A percentile compares a stretch with the other conserved stretches of the same genome.
Evolutionary conservation across 2,113 vertebrate genomes (phyloP).

Genomic region (Pardalotus punctatus): DNA sequence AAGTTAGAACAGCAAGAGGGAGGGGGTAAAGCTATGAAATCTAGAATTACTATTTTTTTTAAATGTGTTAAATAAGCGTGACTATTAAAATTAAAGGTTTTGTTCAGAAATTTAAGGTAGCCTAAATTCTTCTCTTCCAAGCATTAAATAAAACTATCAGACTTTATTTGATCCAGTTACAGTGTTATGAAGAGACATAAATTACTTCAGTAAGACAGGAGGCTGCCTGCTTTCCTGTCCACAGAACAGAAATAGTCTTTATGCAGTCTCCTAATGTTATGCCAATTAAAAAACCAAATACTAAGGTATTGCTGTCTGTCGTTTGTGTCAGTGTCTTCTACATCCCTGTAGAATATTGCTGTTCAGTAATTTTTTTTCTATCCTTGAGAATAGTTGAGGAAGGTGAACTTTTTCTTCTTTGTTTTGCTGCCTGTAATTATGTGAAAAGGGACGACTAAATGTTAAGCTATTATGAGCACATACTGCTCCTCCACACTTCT

Average conservation of each 20-base stretch:
- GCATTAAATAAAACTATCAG: not conserved
- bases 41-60: slow-evolving; percentile 6
- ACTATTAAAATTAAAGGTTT: not conserved
- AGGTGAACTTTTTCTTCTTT: not conserved
- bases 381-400: not conserved
- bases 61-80: not conserved
- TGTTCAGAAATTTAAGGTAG: not conserved
- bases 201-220: not conserved
- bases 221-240: not conserved
- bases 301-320: not conserved
- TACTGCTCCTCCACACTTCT: not conserved
- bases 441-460: not conserved
- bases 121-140: not conserved
- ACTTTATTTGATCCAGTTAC: not conserved
- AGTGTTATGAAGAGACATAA: not conserved
- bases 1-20: slow-evolving; percentile 62
- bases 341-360: slow-evolving; percentile 10
- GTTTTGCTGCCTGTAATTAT: not conserved
- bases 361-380: not conserved
- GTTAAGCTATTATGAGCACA: not conserved
- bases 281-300: not conserved
- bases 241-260: not conserved
- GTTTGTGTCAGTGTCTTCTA: slow-evolving; percentile 45
- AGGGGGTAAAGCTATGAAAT: slow-evolving; percentile 57
- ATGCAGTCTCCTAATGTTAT: not conserved